Conservation (phyloP, 2,888 invertebrate genomes). For the Oligia latruncula region DNA sequence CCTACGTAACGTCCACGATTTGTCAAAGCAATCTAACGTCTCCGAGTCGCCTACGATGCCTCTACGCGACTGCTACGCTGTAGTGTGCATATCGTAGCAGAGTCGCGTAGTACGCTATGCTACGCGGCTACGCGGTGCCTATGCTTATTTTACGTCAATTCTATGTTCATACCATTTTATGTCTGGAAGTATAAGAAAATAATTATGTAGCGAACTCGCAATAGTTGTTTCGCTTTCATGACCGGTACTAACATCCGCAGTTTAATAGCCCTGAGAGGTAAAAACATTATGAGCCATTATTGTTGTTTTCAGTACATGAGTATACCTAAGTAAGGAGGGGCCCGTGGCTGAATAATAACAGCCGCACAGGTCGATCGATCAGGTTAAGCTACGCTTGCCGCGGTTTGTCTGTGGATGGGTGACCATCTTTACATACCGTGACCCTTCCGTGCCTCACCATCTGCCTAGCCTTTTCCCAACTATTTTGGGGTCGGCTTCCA, state of each 20-base stretch:
- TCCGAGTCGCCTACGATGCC: neutral
- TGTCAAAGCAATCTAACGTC: neutral
- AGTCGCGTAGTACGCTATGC: slow-evolving; percentile 1
- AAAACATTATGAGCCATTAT: neutral
- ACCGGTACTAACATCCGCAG: neutral
- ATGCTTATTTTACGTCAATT: neutral
- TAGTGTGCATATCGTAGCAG: no score
- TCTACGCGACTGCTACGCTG: neutral
- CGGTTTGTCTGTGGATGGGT: no score
- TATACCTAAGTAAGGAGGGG: neutral
- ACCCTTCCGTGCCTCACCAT: no score
- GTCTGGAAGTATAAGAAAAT: neutral
- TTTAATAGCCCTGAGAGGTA: neutral
- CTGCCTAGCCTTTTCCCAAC: no score
- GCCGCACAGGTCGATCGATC: no score
- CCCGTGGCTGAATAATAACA: no score
- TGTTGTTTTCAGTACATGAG: neutral
- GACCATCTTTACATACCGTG: no score
- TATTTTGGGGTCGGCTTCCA: no score
- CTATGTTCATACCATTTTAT: neutral
- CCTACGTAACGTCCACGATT: neutral
- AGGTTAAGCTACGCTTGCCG: no score
- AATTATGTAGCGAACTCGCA: neutral
- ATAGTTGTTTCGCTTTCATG: neutral
- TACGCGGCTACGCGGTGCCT: neutral